Percentiles rank a stretch among this genome's conserved stretches.
Conservation (phyloP, 1,140 invertebrate species). For the Chrysomallon squamiferum region DNA sequence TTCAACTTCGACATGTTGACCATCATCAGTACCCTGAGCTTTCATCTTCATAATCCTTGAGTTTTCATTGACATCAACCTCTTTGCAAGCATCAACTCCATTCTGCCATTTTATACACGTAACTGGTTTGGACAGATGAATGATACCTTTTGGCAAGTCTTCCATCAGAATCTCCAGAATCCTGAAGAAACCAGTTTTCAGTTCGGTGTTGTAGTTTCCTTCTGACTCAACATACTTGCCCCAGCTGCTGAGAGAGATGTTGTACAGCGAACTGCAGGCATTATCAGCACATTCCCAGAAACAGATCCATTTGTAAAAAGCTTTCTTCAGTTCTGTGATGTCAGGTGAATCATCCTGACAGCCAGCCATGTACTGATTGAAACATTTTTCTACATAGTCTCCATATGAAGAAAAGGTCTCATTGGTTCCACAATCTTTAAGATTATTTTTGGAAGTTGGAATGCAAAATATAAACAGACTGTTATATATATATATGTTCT, state of each 20-base stretch:
- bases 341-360: neutral
- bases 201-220: neutral
- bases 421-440: too few relatives aligned
- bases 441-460: too few relatives aligned
- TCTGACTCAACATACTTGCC: neutral
- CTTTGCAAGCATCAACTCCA: neutral
- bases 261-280: neutral
- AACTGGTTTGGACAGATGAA: neutral
- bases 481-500: too few relatives aligned
- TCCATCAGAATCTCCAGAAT: neutral
- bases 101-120: neutral
- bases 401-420: neutral
- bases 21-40: too few relatives aligned
- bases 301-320: neutral
- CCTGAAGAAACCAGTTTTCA: neutral
- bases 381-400: conserved; percentile 1
- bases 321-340: neutral
- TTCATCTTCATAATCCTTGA: neutral
- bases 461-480: too few relatives aligned
- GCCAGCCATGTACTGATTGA: neutral
- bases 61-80: neutral
- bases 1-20: too few relatives aligned
- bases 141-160: neutral
- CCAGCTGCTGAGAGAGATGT: neutral
- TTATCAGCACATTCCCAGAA: neutral